Percentiles rank a stretch among this genome's conserved stretches.
Conservation (phyloP, 2,113 vertebrate genomes). For the Oncorhynchus nerka region DNA sequence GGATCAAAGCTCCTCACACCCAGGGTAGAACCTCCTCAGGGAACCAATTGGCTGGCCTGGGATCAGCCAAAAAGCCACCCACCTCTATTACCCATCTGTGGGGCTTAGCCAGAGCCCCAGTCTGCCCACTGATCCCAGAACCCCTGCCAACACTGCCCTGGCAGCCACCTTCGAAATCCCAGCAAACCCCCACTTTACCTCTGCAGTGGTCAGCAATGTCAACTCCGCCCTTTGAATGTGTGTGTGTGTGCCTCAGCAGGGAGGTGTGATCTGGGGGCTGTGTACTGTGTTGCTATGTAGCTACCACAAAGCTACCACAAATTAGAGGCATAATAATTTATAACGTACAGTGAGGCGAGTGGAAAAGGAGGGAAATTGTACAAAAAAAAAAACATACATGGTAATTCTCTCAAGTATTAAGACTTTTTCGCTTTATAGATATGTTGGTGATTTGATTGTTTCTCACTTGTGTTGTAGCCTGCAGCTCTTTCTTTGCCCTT, state of each 20-base stretch:
- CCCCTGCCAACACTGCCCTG: neutral
- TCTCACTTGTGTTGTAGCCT: neutral
- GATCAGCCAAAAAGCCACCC: too few species aligned
- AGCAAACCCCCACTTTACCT: neutral
- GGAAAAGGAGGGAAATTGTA: neutral
- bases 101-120: neutral
- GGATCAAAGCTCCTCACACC: neutral
- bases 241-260: neutral
- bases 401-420: too few species aligned
- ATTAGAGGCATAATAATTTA: neutral
- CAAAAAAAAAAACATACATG: too few species aligned
- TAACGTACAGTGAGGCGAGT: too few species aligned
- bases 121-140: neutral
- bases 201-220: neutral
- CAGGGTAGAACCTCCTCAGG: neutral
- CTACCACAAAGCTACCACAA: neutral
- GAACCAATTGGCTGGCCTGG: neutral
- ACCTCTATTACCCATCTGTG: neutral
- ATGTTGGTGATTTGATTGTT: too few species aligned
- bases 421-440: too few species aligned
- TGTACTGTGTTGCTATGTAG: neutral
- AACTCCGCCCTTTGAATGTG: neutral
- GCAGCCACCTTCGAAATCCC: neutral
- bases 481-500: neutral
- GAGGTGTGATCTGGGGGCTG: neutral